These are phyloP conservation scores for Trematomus loennbergii DNA, from an alignment of 2,113 vertebrate species.

Conservation along the genomic window DNA sequence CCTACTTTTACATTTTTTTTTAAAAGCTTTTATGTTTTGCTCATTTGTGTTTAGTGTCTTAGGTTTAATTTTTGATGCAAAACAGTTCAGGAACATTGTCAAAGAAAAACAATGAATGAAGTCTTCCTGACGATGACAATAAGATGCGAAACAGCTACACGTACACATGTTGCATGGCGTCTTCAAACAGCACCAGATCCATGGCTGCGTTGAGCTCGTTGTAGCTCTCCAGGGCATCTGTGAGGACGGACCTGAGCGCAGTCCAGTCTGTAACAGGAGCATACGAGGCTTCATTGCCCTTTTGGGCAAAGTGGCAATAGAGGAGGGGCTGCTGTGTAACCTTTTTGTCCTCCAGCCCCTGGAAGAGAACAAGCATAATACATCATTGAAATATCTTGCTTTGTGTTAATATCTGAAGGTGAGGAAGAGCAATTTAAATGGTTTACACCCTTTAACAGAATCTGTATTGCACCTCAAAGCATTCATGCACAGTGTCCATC, in stretches of 20 bases:
- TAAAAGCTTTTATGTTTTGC: not conserved
- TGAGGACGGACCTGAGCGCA: constrained; percentile 77
- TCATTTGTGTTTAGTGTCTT: not conserved
- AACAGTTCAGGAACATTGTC: not conserved
- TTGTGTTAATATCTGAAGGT: constrained; percentile 13
- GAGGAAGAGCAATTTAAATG: constrained; percentile 13
- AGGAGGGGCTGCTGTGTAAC: constrained; percentile 81
- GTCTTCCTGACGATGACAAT: not conserved
- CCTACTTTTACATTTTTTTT: not conserved
- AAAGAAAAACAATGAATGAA: not conserved
- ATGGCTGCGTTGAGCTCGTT: constrained; percentile 84
- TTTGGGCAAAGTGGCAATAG: constrained; percentile 84
- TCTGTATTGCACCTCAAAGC: constrained; percentile 82
- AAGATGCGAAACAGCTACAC: constrained; percentile 43
- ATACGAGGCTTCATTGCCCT: constrained; percentile 71
- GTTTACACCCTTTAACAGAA: constrained; percentile 32
- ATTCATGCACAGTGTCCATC: constrained; percentile 78
- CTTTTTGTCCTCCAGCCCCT: constrained; percentile 79
- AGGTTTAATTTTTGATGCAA: not conserved
- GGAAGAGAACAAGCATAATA: constrained; percentile 31
- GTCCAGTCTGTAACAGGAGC: constrained; percentile 83
- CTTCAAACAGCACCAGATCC: constrained; percentile 87
- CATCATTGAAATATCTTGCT: constrained; percentile 6
- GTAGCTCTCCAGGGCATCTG: constrained; percentile 84
- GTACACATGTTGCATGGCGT: constrained; percentile 87